These are phyloP conservation scores for Thryonomys swinderianus DNA, from an alignment of 2,113 vertebrate genomes.

Conservation along the genomic window DNA sequence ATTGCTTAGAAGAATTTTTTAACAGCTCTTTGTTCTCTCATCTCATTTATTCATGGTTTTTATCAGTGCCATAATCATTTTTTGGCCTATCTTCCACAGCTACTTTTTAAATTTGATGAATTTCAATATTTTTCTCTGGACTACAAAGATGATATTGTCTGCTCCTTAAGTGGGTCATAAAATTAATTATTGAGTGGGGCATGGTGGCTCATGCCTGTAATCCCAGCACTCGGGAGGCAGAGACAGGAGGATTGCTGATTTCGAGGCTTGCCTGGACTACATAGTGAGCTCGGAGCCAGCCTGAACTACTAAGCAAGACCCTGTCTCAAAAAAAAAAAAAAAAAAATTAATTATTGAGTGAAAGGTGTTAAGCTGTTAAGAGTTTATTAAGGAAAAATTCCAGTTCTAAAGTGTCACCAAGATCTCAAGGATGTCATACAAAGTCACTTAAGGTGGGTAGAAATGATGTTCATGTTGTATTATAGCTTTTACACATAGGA, in stretches of 20 bases:
- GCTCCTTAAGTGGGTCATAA: not conserved
- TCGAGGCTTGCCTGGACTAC: too few relatives aligned
- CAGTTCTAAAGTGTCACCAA: not conserved
- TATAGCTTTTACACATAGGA: constrained; percentile 10
- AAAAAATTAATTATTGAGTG: constrained; percentile 57
- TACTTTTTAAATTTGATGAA: not conserved
- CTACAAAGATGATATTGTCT: not conserved
- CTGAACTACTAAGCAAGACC: too few relatives aligned
- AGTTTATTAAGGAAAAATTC: constrained; percentile 48
- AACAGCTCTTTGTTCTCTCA: not conserved
- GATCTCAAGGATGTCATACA: not conserved
- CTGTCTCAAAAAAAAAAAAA: too few relatives aligned
- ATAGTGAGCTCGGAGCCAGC: too few relatives aligned
- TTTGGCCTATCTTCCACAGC: not conserved
- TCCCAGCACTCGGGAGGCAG: too few relatives aligned
- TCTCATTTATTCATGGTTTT: not conserved
- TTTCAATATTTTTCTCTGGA: not conserved
- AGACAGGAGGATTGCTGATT: too few relatives aligned
- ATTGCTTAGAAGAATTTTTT: not conserved
- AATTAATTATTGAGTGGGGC: constrained; percentile 61
- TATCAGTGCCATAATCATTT: not conserved
- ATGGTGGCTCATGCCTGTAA: too few relatives aligned
- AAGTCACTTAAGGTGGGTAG: not conserved
- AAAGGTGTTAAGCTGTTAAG: not conserved
- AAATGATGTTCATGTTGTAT: not conserved